phyloP scores from a whole-genome alignment of 2,113 vertebrate genomes.

The Strigops habroptila region DNA sequence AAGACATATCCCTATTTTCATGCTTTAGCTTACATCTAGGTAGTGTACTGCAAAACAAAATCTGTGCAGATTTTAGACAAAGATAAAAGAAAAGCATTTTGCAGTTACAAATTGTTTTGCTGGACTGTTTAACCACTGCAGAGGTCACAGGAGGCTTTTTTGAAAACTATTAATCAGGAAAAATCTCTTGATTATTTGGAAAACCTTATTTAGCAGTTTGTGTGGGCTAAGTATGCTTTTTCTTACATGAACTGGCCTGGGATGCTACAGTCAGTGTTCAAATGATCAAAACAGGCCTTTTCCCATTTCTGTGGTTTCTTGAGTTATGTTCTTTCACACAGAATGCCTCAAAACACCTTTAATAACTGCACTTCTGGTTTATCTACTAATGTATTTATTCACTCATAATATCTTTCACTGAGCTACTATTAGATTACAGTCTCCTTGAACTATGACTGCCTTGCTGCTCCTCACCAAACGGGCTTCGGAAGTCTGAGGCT shows the following conservation, averaged over 20 bases:
- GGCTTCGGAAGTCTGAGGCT: constrained; percentile 3
- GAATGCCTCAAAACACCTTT: neutral
- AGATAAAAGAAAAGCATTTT: neutral
- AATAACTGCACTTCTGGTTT: neutral
- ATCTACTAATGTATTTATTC: neutral
- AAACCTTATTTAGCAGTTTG: neutral
- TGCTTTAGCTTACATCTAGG: neutral
- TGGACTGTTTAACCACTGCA: neutral
- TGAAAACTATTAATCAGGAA: neutral
- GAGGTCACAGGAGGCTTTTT: neutral
- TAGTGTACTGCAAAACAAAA: neutral
- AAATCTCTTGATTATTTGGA: neutral
- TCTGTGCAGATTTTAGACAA: neutral
- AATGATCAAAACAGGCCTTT: neutral
- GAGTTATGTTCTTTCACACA: neutral
- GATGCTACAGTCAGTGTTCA: neutral
- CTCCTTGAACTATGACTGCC: neutral
- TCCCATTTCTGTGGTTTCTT: neutral
- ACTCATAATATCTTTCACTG: neutral
- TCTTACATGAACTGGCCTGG: neutral
- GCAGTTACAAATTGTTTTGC: neutral
- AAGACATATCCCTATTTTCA: neutral
- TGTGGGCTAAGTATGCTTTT: neutral
- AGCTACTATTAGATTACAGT: constrained; percentile 1
- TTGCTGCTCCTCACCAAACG: neutral